Percentiles rank a stretch among this genome's conserved stretches.
phyloP scores from a whole-genome alignment of 2,888 invertebrate genomes.

The Yponomeuta malinellus region DNA sequence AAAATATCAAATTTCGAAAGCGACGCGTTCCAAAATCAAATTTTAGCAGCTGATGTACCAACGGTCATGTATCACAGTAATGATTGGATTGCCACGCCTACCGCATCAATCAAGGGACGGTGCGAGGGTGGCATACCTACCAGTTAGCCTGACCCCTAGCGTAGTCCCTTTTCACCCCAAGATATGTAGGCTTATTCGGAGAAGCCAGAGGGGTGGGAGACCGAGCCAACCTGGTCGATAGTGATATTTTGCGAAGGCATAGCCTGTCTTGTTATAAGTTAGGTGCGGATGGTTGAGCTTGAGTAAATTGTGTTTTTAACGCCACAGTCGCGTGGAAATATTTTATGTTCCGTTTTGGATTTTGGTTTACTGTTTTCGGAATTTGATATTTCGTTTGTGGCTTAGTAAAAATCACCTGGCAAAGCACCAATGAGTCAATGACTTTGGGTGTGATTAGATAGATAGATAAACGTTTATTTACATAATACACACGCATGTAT shows the following conservation, averaged over 20 bases:
- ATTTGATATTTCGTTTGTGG: too few relatives aligned
- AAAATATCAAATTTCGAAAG: conserved; percentile 15
- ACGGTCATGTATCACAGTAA: conserved; percentile 72
- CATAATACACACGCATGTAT: too few relatives aligned
- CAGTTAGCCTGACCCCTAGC: conserved; percentile 42
- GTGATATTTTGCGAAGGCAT: conserved; percentile 59
- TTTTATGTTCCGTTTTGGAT: not conserved
- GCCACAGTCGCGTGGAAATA: conserved; percentile 14
- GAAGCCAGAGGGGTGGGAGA: conserved; percentile 28
- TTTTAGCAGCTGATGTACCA: conserved; percentile 58
- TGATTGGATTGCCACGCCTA: conserved; percentile 75
- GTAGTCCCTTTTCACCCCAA: not conserved
- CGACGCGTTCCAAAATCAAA: conserved; percentile 33
- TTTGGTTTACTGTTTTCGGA: too few relatives aligned
- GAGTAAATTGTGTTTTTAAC: conserved; percentile 70
- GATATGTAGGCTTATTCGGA: not conserved
- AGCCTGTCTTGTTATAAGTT: conserved; percentile 69
- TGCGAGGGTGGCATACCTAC: conserved; percentile 38
- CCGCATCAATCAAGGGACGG: conserved; percentile 68
- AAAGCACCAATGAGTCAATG: too few relatives aligned
- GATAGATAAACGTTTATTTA: too few relatives aligned
- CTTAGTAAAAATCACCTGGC: too few relatives aligned
- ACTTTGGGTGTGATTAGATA: too few relatives aligned
- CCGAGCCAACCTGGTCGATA: conserved; percentile 35
- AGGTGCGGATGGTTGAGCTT: conserved; percentile 68